Evolutionary conservation across 2,113 vertebrate species (phyloP).

Genomic region (Elephas maximus): DNA sequence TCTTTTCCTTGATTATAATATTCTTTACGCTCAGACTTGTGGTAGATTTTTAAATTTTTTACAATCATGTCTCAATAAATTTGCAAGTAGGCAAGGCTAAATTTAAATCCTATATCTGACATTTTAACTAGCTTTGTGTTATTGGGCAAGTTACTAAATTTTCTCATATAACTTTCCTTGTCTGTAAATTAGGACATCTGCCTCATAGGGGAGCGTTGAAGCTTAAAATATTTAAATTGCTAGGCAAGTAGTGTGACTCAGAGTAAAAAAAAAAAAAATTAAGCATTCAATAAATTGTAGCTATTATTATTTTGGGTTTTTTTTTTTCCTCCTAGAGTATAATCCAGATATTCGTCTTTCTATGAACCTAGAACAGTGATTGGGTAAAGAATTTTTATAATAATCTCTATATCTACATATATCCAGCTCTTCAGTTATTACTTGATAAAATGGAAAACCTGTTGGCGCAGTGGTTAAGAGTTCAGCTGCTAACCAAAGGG

Average conservation of each 20-base stretch:
- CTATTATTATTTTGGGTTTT: background rate
- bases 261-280: too few species aligned
- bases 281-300: conserved; percentile 28
- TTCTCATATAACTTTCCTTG: background rate
- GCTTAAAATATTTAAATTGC: background rate
- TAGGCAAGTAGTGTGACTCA: background rate
- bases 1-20: background rate
- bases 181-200: background rate
- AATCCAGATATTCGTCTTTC: background rate
- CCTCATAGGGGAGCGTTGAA: background rate
- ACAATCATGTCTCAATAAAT: background rate
- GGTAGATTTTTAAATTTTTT: background rate
- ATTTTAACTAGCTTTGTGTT: conserved; percentile 14
- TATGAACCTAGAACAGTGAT: background rate
- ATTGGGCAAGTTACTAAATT: background rate
- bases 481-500: too few species aligned
- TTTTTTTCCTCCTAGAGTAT: background rate
- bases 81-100: background rate
- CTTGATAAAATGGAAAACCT: background rate
- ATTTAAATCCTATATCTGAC: background rate
- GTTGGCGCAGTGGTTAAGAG: too few species aligned
- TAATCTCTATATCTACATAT: background rate
- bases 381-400: conserved; percentile 27
- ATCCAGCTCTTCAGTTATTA: background rate
- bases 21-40: background rate